Conservation (phyloP, 2,888 invertebrate species). For the Sepiola atlantica region DNA sequence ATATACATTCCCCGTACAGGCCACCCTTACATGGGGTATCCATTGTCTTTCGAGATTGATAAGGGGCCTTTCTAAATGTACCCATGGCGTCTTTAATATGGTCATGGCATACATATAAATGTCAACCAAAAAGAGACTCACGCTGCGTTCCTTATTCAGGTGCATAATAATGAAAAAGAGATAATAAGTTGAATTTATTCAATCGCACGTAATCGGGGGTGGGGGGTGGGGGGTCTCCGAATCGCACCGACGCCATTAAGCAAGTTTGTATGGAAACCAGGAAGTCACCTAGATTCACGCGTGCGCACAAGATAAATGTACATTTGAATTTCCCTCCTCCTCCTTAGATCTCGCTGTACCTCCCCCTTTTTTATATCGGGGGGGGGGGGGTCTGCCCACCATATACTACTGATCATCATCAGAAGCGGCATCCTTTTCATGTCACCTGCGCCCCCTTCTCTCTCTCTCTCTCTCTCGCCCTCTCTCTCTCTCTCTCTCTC, state of each 20-base stretch:
- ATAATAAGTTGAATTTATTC: not conserved
- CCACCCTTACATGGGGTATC: too few species aligned
- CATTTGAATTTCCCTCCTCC: not conserved
- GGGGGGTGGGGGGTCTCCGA: too few species aligned
- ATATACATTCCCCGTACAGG: too few species aligned
- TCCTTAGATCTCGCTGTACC: not conserved
- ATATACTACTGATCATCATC: constrained; percentile 6
- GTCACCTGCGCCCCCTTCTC: not conserved
- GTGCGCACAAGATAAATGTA: not conserved
- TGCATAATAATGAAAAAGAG: not conserved
- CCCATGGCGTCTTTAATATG: too few species aligned
- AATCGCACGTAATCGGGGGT: not conserved
- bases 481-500: not conserved
- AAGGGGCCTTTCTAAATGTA: too few species aligned
- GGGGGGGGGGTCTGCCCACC: not conserved
- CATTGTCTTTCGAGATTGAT: too few species aligned
- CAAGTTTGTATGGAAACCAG: not conserved
- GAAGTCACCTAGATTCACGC: not conserved
- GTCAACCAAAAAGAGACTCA: not conserved
- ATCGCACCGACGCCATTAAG: not conserved
- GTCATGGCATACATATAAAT: not conserved
- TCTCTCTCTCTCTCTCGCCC: not conserved
- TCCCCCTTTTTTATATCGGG: not conserved
- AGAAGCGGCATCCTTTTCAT: constrained; percentile 47
- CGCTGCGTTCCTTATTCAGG: not conserved